A percentile compares a stretch with the other conserved stretches of the same genome.
phyloP scores from a whole-genome alignment of 30 jellyfish, hydroid and myxozoan species.

The Aurelia aurita complex sp. Pacific region DNA sequence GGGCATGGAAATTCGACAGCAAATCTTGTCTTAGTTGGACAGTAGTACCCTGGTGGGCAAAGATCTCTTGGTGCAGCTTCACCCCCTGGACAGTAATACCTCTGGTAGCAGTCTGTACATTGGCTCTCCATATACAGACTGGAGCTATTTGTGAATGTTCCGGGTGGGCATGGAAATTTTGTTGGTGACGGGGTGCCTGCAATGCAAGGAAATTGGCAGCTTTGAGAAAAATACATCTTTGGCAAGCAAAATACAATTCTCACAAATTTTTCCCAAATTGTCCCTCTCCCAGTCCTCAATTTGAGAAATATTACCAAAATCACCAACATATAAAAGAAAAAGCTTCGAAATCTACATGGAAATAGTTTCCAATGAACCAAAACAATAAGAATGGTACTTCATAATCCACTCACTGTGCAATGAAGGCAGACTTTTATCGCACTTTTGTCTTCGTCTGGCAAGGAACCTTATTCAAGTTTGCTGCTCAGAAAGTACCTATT shows the following conservation, averaged over 20 bases:
- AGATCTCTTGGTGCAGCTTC: constrained; percentile 84
- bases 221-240: not conserved
- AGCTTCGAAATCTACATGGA: too few species aligned
- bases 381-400: too few species aligned
- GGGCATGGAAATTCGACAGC: constrained; percentile 95
- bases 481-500: too few species aligned
- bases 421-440: too few species aligned
- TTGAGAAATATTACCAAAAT: too few species aligned
- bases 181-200: constrained; percentile 94
- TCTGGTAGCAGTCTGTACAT: constrained; percentile 89
- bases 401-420: too few species aligned
- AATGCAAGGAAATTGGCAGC: too few species aligned
- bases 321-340: too few species aligned
- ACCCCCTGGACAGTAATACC: constrained; percentile 95
- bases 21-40: constrained; percentile 85
- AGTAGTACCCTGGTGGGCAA: constrained; percentile 95
- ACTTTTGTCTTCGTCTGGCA: too few species aligned
- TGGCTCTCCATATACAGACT: constrained; percentile 72
- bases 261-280: not conserved
- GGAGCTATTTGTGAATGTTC: constrained; percentile 89
- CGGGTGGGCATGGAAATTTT: constrained; percentile 96
- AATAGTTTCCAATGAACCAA: too few species aligned
- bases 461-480: too few species aligned
- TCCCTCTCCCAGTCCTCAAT: not conserved
- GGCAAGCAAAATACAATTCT: not conserved